Evolutionary conservation across 2,888 invertebrate genomes (phyloP).

Genomic region (Epirrhoe tristata): DNA sequence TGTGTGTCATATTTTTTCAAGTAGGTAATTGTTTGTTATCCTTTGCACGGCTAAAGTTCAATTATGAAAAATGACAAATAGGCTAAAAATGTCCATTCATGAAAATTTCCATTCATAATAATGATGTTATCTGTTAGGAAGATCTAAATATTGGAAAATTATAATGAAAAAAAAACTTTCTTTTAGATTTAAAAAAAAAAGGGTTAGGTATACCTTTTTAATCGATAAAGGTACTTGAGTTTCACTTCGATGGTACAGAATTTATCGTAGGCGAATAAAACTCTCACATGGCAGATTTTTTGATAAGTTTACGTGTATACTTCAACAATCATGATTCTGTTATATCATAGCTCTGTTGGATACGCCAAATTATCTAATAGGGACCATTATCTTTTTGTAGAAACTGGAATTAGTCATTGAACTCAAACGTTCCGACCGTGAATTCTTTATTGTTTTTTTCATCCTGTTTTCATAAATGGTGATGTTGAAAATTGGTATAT

Average conservation of each 20-base stretch:
- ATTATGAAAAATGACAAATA: no score
- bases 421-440: slow-evolving; percentile 17
- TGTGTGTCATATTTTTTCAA: no score
- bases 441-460: slow-evolving; percentile 9
- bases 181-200: no score
- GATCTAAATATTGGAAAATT: no score
- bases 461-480: slow-evolving; percentile 5
- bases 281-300: slow-evolving; percentile 32
- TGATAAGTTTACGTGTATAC: slow-evolving; percentile 36
- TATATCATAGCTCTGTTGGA: slow-evolving; percentile 35
- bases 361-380: slow-evolving; percentile 36
- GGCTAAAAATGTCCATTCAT: no score
- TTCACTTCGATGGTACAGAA: neutral
- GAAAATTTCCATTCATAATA: no score
- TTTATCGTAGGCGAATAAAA: neutral
- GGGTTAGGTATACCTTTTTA: no score
- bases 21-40: no score
- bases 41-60: no score
- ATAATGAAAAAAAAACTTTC: no score
- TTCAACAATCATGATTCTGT: slow-evolving; percentile 38
- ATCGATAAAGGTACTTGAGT: no score
- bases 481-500: neutral
- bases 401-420: slow-evolving; percentile 19
- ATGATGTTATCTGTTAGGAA: no score
- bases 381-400: slow-evolving; percentile 37